phyloP scores from a whole-genome alignment of 2,888 invertebrate genomes.

The Tenthredo mesomela region DNA sequence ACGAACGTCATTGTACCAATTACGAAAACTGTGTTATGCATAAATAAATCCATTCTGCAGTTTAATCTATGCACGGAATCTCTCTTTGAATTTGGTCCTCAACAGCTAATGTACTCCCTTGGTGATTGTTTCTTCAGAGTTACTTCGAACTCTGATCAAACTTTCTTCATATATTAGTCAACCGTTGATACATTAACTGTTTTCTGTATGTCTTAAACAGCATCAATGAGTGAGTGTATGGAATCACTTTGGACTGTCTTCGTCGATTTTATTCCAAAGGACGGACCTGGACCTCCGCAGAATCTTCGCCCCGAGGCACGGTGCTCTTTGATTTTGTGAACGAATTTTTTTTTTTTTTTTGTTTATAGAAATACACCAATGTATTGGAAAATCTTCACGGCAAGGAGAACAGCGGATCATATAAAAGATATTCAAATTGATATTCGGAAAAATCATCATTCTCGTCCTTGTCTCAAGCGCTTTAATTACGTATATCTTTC shows the following conservation, averaged over 20 bases:
- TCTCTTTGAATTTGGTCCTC: neutral
- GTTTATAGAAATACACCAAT: neutral
- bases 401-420: neutral
- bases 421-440: neutral
- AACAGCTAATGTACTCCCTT: neutral
- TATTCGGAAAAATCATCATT: neutral
- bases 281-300: neutral
- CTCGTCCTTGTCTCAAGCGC: neutral
- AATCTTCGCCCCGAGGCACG: neutral
- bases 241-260: neutral
- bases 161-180: neutral
- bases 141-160: neutral
- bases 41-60: neutral
- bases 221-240: neutral
- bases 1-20: neutral
- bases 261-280: neutral
- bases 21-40: neutral
- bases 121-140: neutral
- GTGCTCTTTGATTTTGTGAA: neutral
- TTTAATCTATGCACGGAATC: conserved; percentile 1
- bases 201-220: neutral
- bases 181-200: neutral
- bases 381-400: too few species aligned
- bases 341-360: neutral
- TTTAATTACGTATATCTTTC: too few species aligned